Percentiles rank a stretch among this genome's conserved stretches.
These are phyloP conservation scores for Zenarchopterus dispar DNA, from an alignment of 2,797 vertebrate species.

Conservation along the genomic window DNA sequence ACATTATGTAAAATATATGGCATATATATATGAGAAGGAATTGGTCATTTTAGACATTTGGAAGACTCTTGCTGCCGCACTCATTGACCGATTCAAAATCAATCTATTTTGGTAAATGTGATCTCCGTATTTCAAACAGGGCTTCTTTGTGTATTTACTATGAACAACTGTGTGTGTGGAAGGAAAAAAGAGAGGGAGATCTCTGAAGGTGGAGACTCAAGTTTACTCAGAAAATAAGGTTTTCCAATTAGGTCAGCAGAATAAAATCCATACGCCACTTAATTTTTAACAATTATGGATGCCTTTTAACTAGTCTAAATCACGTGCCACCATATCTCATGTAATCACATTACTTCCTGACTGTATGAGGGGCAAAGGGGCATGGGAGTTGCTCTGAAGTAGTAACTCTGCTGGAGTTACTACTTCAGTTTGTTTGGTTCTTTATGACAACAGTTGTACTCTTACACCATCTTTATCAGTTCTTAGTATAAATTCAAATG, in stretches of 20 bases:
- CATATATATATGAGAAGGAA: no score
- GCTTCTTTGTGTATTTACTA: conserved; percentile 29
- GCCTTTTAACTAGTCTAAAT: conserved; percentile 44
- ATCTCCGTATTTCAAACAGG: conserved; percentile 9
- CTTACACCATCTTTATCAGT: no score
- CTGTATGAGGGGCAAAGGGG: conserved; percentile 19
- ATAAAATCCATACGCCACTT: conserved; percentile 65
- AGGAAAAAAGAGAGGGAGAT: conserved; percentile 4
- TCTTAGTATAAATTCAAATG: no score
- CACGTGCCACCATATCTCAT: conserved; percentile 59
- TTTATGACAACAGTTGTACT: no score
- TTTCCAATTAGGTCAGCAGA: conserved; percentile 62
- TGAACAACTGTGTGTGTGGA: background rate
- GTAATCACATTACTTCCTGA: conserved; percentile 55
- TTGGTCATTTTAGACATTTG: no score
- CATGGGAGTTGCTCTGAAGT: background rate
- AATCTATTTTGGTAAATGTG: no score
- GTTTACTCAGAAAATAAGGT: conserved; percentile 48
- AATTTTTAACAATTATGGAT: conserved; percentile 60
- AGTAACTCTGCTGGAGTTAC: conserved; percentile 1
- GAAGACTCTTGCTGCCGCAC: no score
- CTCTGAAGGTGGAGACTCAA: conserved; percentile 12
- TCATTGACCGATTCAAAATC: no score
- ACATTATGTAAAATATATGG: no score
- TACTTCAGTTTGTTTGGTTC: background rate